These are phyloP conservation scores for Drosophila triauraria DNA, from an alignment of 1,140 invertebrate genomes.

Conservation along the genomic window DNA sequence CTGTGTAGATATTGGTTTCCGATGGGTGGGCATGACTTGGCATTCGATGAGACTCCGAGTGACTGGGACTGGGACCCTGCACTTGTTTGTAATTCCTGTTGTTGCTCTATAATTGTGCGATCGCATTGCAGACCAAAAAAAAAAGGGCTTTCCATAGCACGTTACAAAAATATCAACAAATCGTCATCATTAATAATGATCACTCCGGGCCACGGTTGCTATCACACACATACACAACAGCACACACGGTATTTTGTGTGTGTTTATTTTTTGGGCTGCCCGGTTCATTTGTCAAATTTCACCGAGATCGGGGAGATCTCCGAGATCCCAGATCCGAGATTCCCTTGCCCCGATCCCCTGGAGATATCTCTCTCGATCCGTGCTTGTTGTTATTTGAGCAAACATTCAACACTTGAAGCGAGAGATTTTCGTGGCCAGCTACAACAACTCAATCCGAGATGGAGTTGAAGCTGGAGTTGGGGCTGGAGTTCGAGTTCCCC, in stretches of 20 bases:
- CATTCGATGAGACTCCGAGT: slow-evolving; percentile 36
- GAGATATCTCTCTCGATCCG: slow-evolving; percentile 59
- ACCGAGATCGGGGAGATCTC: slow-evolving; percentile 68
- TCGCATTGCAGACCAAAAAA: slow-evolving; percentile 43
- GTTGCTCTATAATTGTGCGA: slow-evolving; percentile 69
- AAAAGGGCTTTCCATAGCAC: slow-evolving; percentile 57
- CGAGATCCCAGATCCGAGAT: slow-evolving; percentile 44
- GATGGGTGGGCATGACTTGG: slow-evolving; percentile 66
- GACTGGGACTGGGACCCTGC: slow-evolving; percentile 46
- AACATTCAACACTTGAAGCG: slow-evolving; percentile 83
- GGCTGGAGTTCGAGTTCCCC: slow-evolving; percentile 1
- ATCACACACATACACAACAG: slow-evolving; percentile 19
- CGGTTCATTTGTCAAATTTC: slow-evolving; percentile 83
- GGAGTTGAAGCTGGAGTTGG: not conserved
- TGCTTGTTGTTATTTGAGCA: slow-evolving; percentile 80
- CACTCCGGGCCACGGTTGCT: slow-evolving; percentile 71
- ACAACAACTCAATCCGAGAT: slow-evolving; percentile 77
- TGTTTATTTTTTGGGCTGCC: slow-evolving; percentile 41
- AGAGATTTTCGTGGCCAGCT: slow-evolving; percentile 81
- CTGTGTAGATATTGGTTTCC: not conserved
- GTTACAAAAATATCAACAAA: slow-evolving; percentile 84
- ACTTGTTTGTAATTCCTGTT: slow-evolving; percentile 80
- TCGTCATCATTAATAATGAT: slow-evolving; percentile 85
- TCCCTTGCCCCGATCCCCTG: slow-evolving; percentile 37
- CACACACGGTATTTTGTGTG: not conserved